These are phyloP conservation scores for Toxotes jaculatrix DNA, from an alignment of 2,113 vertebrate genomes.

Conservation along the genomic window DNA sequence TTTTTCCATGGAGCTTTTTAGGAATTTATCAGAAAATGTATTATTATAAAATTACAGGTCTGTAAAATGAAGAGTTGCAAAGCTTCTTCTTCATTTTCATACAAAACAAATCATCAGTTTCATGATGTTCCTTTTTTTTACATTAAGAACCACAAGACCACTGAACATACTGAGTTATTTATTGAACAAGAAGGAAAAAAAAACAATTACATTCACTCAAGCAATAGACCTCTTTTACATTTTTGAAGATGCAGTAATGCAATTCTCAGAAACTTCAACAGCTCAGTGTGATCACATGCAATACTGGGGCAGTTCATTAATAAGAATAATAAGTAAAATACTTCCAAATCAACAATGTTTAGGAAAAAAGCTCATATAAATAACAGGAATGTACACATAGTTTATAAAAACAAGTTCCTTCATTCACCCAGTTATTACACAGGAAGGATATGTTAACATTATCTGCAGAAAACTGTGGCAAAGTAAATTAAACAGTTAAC, in stretches of 20 bases:
- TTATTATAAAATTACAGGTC: neutral
- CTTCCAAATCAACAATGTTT: slow-evolving; percentile 44
- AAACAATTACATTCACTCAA: slow-evolving; percentile 40
- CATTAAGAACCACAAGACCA: neutral
- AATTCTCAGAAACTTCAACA: slow-evolving; percentile 23
- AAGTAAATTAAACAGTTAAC: neutral
- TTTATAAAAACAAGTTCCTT: slow-evolving; percentile 34
- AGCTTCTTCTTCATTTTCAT: neutral
- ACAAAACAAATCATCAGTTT: neutral
- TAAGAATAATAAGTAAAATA: slow-evolving; percentile 25
- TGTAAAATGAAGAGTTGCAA: neutral
- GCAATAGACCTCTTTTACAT: slow-evolving; percentile 8
- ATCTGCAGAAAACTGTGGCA: slow-evolving; percentile 5
- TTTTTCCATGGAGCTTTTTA: neutral
- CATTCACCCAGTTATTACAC: neutral
- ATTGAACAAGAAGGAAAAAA: slow-evolving; percentile 50
- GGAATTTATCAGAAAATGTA: no score
- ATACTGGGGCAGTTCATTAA: slow-evolving; percentile 34
- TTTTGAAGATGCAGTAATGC: slow-evolving; percentile 25
- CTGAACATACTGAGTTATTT: slow-evolving; percentile 39
- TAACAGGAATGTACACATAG: slow-evolving; percentile 70
- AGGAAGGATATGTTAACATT: slow-evolving; percentile 1
- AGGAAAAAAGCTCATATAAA: slow-evolving; percentile 67
- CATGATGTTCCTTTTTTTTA: neutral
- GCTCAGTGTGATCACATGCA: slow-evolving; percentile 24